phyloP scores from a whole-genome alignment of 2,113 vertebrate genomes.

The Elaphurus davidianus region DNA sequence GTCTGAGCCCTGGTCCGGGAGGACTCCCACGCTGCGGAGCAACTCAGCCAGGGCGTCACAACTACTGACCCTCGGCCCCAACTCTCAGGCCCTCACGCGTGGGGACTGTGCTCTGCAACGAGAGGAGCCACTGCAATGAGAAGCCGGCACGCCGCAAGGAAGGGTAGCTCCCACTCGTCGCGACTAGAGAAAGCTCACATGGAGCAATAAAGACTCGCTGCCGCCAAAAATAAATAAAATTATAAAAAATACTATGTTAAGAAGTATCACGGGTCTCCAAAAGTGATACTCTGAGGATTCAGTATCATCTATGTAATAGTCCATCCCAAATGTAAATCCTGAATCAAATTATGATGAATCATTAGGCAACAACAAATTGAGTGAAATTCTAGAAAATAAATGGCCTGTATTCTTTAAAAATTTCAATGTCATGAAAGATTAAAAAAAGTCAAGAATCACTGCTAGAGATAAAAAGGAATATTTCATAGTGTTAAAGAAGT shows the following conservation, averaged over 20 bases:
- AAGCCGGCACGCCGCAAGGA: neutral
- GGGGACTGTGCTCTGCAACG: neutral
- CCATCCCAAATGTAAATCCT: neutral
- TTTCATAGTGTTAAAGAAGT: neutral
- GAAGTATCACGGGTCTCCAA: neutral
- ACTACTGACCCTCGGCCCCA: neutral
- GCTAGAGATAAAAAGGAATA: neutral
- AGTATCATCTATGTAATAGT: neutral
- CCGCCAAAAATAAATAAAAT: neutral
- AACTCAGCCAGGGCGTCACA: neutral
- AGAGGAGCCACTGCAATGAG: neutral
- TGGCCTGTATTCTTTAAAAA: neutral
- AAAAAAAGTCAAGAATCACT: neutral
- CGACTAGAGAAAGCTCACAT: neutral
- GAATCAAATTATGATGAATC: neutral
- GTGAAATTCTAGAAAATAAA: conserved; percentile 11
- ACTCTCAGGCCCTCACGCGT: neutral
- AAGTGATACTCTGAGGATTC: neutral
- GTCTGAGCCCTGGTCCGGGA: neutral
- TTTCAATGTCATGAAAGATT: neutral
- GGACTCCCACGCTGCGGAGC: neutral
- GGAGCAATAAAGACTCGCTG: neutral
- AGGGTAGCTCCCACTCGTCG: neutral
- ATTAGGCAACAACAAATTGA: neutral
- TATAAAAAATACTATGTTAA: neutral